A percentile compares a stretch with the other conserved stretches of the same genome.
These are phyloP conservation scores for Cyrtodaria siliqua DNA, from an alignment of 2,888 invertebrate genomes.

Conservation along the genomic window DNA sequence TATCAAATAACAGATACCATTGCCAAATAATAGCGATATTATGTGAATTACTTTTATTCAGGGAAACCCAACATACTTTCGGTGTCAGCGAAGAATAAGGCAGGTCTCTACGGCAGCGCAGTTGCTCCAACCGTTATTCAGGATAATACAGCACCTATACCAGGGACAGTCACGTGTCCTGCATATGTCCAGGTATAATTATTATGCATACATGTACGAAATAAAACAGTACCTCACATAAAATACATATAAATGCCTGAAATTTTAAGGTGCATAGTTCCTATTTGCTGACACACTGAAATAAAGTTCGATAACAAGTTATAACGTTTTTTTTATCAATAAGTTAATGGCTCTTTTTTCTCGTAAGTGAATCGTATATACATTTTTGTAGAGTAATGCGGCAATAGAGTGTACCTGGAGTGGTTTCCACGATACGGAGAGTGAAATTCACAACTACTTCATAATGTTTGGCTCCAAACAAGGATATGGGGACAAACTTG, in stretches of 20 bases:
- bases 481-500: conserved; percentile 19
- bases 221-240: no score
- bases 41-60: no score
- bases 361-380: no score
- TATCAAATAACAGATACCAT: no score
- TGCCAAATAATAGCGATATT: no score
- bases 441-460: conserved; percentile 22
- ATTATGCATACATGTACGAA: no score
- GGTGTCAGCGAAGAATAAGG: conserved; percentile 39
- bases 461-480: conserved; percentile 21
- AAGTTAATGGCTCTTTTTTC: no score
- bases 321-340: no score
- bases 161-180: conserved; percentile 36
- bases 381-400: conserved; percentile 21
- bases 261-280: no score
- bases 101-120: conserved; percentile 19
- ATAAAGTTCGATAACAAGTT: no score
- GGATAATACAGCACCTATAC: conserved; percentile 36
- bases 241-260: no score
- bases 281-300: no score
- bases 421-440: conserved; percentile 37
- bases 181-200: conserved; percentile 52
- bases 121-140: conserved; percentile 25
- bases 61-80: conserved; percentile 44
- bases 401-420: conserved; percentile 32